Conservation (phyloP, 2,797 vertebrate species). For the Hippocampus kuda region DNA sequence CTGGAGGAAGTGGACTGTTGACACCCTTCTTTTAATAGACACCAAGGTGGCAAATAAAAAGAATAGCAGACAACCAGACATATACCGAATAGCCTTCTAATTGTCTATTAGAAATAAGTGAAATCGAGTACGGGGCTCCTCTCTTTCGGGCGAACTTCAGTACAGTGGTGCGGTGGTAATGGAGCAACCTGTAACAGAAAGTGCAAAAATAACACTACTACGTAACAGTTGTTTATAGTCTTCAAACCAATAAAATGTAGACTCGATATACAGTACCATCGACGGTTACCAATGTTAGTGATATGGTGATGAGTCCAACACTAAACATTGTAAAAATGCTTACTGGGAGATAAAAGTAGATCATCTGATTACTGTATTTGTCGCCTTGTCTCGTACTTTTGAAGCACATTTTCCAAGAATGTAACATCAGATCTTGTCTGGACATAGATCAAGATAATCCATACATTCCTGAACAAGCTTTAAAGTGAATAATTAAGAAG, state of each 20-base stretch:
- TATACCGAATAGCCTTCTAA: neutral
- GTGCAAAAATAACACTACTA: too few species aligned
- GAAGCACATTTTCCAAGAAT: neutral
- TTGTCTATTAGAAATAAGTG: too few species aligned
- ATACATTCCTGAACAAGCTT: neutral
- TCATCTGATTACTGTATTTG: neutral
- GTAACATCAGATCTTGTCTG: neutral
- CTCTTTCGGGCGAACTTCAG: too few species aligned
- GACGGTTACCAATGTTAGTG: neutral
- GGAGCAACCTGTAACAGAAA: too few species aligned
- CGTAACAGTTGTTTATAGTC: too few species aligned
- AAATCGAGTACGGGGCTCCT: too few species aligned
- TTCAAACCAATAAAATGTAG: neutral
- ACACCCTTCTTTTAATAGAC: slow-evolving; percentile 23
- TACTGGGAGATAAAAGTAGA: neutral
- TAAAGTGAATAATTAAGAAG: neutral
- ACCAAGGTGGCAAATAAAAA: neutral
- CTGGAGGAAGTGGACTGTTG: slow-evolving; percentile 46
- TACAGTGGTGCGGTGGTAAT: too few species aligned
- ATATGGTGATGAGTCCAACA: too few species aligned
- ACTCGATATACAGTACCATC: too few species aligned
- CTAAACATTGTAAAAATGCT: neutral
- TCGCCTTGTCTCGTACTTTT: neutral
- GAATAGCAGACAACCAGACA: too few species aligned
- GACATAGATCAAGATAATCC: neutral